Conservation (phyloP, 2,888 invertebrate species). For the Drosophila fulvimacula region DNA sequence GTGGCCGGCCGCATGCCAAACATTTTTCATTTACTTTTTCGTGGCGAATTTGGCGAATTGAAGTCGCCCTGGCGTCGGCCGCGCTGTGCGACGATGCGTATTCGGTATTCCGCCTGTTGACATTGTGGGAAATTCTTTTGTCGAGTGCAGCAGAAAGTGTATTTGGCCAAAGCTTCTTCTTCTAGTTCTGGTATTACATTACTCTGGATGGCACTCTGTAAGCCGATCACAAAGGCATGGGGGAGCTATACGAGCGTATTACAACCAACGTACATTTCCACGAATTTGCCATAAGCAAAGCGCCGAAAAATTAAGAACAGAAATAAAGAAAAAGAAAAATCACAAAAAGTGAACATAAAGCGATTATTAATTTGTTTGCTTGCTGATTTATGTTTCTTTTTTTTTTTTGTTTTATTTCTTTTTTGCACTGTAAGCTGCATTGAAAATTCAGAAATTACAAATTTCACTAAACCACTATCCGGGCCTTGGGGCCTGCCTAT, state of each 20-base stretch:
- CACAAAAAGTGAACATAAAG: constrained; percentile 38
- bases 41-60: constrained; percentile 5
- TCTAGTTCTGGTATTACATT: constrained; percentile 57
- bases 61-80: constrained; percentile 9
- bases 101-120: constrained; percentile 53
- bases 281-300: constrained; percentile 37
- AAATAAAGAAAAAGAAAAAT: constrained; percentile 2
- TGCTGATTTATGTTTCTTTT: neutral
- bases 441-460: constrained; percentile 17
- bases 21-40: neutral
- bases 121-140: constrained; percentile 78
- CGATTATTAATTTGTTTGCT: constrained; percentile 55
- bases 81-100: constrained; percentile 60
- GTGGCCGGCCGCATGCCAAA: neutral
- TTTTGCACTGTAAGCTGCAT: constrained; percentile 51
- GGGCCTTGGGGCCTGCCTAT: constrained; percentile 13
- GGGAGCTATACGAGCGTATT: constrained; percentile 54
- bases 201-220: constrained; percentile 52
- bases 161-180: constrained; percentile 2
- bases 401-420: neutral
- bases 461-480: constrained; percentile 13
- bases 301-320: constrained; percentile 7
- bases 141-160: constrained; percentile 70
- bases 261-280: constrained; percentile 70
- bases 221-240: constrained; percentile 49